These are phyloP conservation scores for Dromius quadrimaculatus DNA, from an alignment of 2,888 invertebrate genomes.

Conservation along the genomic window DNA sequence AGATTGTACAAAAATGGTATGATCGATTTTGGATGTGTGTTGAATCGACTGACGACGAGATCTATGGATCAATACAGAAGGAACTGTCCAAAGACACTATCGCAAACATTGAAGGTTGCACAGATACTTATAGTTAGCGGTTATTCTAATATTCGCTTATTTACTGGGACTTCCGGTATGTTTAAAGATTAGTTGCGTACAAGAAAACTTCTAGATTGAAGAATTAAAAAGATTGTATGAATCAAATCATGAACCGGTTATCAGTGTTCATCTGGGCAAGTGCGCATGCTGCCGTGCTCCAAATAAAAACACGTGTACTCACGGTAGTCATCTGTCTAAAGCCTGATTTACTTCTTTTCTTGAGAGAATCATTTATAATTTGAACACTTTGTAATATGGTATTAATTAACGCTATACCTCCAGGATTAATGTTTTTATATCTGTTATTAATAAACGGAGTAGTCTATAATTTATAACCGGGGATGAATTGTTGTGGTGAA, in stretches of 20 bases:
- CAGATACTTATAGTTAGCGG: too few species aligned
- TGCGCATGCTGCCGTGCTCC: slow-evolving; percentile 10
- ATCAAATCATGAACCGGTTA: not conserved
- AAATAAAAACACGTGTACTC: slow-evolving; percentile 43
- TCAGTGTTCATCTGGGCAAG: not conserved
- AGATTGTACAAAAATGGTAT: too few species aligned
- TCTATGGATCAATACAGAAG: too few species aligned
- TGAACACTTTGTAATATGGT: slow-evolving; percentile 51
- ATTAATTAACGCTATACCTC: slow-evolving; percentile 44
- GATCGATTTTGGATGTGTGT: too few species aligned
- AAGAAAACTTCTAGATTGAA: too few species aligned
- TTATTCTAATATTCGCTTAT: too few species aligned
- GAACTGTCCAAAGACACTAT: too few species aligned
- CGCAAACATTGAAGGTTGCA: too few species aligned
- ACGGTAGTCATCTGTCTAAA: slow-evolving; percentile 48
- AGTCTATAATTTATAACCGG: slow-evolving; percentile 34
- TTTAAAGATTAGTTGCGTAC: too few species aligned
- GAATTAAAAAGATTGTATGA: too few species aligned
- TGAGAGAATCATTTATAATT: slow-evolving; percentile 45
- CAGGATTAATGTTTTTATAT: slow-evolving; percentile 49
- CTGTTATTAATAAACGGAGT: slow-evolving; percentile 48
- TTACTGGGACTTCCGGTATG: too few species aligned
- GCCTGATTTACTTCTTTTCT: slow-evolving; percentile 40
- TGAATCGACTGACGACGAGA: too few species aligned
- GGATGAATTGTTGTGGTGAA: slow-evolving; percentile 40